phyloP scores from a whole-genome alignment of 2,113 vertebrate genomes.

The Amphiprion percula region DNA sequence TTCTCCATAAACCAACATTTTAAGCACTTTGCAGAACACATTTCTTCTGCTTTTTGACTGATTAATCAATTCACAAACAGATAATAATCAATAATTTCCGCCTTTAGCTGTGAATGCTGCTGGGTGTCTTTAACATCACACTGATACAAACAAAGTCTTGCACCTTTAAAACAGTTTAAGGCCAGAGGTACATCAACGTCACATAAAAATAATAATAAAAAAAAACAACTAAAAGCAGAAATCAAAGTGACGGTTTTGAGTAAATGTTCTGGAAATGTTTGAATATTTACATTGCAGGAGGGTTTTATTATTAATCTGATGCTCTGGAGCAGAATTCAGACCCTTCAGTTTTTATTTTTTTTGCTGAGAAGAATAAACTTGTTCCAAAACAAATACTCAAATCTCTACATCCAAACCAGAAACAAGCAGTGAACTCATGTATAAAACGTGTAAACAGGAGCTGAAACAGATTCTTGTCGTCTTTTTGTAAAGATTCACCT shows the following conservation, averaged over 20 bases:
- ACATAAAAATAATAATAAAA: conserved; percentile 26
- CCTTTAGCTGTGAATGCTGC: no score
- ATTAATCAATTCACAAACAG: no score
- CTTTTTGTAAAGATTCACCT: conserved; percentile 61
- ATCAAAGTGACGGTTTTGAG: background rate
- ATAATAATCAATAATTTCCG: no score
- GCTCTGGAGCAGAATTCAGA: conserved; percentile 13
- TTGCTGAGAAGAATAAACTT: background rate
- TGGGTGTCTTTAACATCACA: background rate
- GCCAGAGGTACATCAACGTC: conserved; percentile 67
- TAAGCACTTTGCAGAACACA: no score
- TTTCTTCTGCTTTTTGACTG: no score
- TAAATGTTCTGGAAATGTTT: conserved; percentile 44
- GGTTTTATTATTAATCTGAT: background rate
- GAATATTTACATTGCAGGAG: conserved; percentile 23
- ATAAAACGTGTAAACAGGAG: conserved; percentile 58
- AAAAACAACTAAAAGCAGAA: conserved; percentile 2
- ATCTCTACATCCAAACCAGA: background rate
- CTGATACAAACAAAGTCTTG: conserved; percentile 35
- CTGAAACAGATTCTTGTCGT: conserved; percentile 18
- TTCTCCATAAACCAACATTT: no score
- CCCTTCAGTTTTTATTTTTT: background rate
- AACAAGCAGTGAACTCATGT: background rate
- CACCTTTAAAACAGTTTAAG: conserved; percentile 73
- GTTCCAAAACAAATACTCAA: conserved; percentile 41